phyloP scores from a whole-genome alignment of 2,888 invertebrate genomes.

The Leptodirus hochenwartii region DNA sequence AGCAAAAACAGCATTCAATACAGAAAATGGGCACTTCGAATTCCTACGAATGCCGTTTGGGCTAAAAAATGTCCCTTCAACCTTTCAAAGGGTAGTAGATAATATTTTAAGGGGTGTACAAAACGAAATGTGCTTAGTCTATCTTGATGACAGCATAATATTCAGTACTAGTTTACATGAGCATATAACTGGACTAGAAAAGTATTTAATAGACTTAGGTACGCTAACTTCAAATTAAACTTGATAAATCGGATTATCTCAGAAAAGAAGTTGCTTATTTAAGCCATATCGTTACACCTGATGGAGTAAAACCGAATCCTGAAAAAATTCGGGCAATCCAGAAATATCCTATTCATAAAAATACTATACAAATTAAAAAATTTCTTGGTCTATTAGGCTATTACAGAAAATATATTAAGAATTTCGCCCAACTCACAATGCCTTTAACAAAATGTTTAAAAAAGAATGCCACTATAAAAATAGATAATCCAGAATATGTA shows the following conservation, averaged over 20 bases:
- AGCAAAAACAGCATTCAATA: slow-evolving; percentile 18
- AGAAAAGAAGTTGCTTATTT: slow-evolving; percentile 8
- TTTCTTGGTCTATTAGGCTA: slow-evolving; percentile 6
- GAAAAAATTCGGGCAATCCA: slow-evolving; percentile 6
- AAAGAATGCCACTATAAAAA: slow-evolving; percentile 9
- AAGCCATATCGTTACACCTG: slow-evolving; percentile 8
- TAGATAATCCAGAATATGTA: slow-evolving; percentile 5
- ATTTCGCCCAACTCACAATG: slow-evolving; percentile 3
- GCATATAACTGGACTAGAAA: slow-evolving; percentile 10
- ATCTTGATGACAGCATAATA: slow-evolving; percentile 14
- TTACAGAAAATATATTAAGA: too few species aligned
- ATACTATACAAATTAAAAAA: slow-evolving; percentile 7
- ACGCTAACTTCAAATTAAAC: slow-evolving; percentile 13
- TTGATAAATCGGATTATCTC: slow-evolving; percentile 11
- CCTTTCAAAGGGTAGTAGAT: slow-evolving; percentile 16
- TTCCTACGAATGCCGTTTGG: slow-evolving; percentile 17
- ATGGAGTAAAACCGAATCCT: slow-evolving; percentile 10
- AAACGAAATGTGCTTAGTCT: slow-evolving; percentile 12
- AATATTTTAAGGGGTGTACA: slow-evolving; percentile 11
- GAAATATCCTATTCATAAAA: slow-evolving; percentile 9
- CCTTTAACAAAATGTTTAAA: slow-evolving; percentile 7
- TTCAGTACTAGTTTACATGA: slow-evolving; percentile 12
- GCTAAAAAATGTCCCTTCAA: slow-evolving; percentile 16
- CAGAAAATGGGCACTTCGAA: slow-evolving; percentile 16
- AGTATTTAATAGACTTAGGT: slow-evolving; percentile 11